Conservation (phyloP, 2,113 vertebrate genomes). For the Sprattus sprattus region DNA sequence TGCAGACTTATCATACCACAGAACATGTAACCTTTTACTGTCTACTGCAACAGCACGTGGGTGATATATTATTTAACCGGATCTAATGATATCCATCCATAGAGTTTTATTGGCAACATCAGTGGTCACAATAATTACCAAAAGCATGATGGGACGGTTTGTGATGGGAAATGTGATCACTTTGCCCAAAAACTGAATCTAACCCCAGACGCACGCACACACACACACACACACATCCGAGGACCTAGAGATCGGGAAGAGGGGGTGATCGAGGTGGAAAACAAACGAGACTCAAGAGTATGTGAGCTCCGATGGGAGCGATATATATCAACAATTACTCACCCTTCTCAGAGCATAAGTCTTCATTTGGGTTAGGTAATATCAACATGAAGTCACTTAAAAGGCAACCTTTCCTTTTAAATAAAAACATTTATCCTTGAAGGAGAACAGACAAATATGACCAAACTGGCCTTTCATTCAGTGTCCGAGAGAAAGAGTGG, state of each 20-base stretch:
- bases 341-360: slow-evolving; percentile 70
- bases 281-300: slow-evolving; percentile 51
- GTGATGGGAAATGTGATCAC: background rate
- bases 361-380: slow-evolving; percentile 72
- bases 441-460: slow-evolving; percentile 10
- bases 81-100: slow-evolving; percentile 21
- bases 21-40: slow-evolving; percentile 43
- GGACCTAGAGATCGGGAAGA: slow-evolving; percentile 30
- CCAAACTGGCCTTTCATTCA: background rate
- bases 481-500: slow-evolving; percentile 40
- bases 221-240: background rate
- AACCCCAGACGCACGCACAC: background rate
- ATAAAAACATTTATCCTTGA: slow-evolving; percentile 60
- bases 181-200: background rate
- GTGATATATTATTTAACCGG: slow-evolving; percentile 51
- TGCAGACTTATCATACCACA: slow-evolving; percentile 32
- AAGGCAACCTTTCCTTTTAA: slow-evolving; percentile 67
- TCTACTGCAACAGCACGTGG: slow-evolving; percentile 47
- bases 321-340: slow-evolving; percentile 68
- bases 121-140: slow-evolving; percentile 47
- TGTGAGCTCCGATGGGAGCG: slow-evolving; percentile 71
- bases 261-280: background rate
- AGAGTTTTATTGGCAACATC: slow-evolving; percentile 37
- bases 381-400: slow-evolving; percentile 64
- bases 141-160: slow-evolving; percentile 15